Evolutionary conservation across 2,113 vertebrate genomes (phyloP).

Genomic region (Sapayoa aenigma): DNA sequence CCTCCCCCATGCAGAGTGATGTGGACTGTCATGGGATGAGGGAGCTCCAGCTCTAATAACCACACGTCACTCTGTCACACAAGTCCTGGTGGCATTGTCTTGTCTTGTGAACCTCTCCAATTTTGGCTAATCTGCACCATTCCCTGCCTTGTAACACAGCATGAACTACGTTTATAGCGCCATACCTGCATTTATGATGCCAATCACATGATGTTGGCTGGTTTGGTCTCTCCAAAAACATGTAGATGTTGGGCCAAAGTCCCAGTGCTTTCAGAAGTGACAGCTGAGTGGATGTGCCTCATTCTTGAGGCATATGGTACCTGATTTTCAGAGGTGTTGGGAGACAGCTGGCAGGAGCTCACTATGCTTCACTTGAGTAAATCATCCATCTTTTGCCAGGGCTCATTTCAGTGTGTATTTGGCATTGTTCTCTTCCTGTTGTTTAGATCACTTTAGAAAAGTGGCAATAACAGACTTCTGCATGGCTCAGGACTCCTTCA

Average conservation of each 20-base stretch:
- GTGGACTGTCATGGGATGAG: background rate
- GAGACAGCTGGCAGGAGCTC: background rate
- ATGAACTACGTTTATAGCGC: background rate
- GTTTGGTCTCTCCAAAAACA: background rate
- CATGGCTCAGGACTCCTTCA: background rate
- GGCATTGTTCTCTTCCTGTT: background rate
- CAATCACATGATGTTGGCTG: background rate
- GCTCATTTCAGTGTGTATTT: background rate
- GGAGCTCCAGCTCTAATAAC: background rate
- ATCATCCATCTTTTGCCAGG: background rate
- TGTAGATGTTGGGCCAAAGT: background rate
- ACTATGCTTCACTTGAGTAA: background rate
- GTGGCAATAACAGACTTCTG: background rate
- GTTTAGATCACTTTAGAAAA: background rate
- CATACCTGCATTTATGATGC: background rate
- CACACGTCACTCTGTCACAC: background rate
- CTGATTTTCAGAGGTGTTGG: constrained; percentile 13
- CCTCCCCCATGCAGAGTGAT: background rate
- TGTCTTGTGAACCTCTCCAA: background rate
- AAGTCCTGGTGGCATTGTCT: background rate
- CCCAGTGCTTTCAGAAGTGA: background rate
- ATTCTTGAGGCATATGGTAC: background rate
- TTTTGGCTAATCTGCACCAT: background rate
- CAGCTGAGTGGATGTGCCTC: background rate
- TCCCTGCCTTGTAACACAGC: background rate